phyloP scores from a whole-genome alignment of 2,113 vertebrate species.

The Tachuris rubrigastra region DNA sequence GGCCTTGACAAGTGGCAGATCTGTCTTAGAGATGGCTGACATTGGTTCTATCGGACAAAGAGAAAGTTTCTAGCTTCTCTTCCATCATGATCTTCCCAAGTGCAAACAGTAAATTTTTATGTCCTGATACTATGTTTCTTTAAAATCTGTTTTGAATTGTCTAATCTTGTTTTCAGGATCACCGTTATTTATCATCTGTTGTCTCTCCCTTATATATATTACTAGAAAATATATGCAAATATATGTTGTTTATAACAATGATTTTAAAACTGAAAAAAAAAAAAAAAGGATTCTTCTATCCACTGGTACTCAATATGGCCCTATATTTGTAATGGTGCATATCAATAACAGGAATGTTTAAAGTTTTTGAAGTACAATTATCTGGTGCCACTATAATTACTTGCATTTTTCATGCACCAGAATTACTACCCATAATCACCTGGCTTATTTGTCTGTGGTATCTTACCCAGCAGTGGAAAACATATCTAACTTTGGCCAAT shows the following conservation, averaged over 20 bases:
- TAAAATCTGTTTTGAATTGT: background rate
- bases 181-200: background rate
- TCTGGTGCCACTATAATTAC: background rate
- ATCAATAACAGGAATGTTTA: background rate
- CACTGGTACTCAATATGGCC: background rate
- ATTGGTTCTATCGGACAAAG: background rate
- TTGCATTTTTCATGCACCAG: background rate
- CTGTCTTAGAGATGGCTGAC: background rate
- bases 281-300: background rate
- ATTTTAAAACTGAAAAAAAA: background rate
- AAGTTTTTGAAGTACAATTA: background rate
- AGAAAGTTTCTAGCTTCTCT: background rate
- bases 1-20: background rate
- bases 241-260: background rate
- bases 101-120: background rate
- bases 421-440: background rate
- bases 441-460: background rate
- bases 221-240: background rate
- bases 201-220: background rate
- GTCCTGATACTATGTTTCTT: background rate
- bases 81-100: background rate
- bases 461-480: background rate
- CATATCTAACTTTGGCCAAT: background rate
- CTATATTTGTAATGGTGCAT: background rate
- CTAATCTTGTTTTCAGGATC: background rate